Percentiles rank a stretch among this genome's conserved stretches.
Conservation (phyloP, 2,888 invertebrate genomes). For the Cryptophagus acutangulus region DNA sequence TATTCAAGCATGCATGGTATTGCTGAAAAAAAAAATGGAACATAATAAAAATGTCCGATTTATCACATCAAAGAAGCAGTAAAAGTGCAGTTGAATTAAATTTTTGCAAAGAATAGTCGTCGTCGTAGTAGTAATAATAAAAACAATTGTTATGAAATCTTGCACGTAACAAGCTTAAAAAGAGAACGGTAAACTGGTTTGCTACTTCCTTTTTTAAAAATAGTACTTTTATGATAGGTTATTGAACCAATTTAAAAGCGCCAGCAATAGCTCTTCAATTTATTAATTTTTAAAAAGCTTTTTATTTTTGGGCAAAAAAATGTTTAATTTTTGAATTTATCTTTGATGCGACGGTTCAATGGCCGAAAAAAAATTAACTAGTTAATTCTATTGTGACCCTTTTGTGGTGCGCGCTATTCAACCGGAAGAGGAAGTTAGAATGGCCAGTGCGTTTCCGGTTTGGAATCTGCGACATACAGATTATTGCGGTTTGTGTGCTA, state of each 20-base stretch:
- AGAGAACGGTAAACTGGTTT: neutral
- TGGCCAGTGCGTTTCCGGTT: conserved; percentile 3
- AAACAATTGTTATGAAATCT: neutral
- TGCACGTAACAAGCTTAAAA: neutral
- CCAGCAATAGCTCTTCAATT: neutral
- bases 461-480: conserved; percentile 5
- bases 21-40: no score
- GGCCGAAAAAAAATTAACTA: conserved; percentile 1
- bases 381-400: conserved; percentile 3
- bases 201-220: neutral
- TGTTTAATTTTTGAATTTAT: no score
- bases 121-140: no score
- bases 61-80: no score
- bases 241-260: neutral
- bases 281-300: neutral
- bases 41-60: no score
- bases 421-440: neutral
- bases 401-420: conserved; percentile 5
- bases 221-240: neutral
- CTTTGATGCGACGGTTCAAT: no score
- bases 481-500: conserved; percentile 3
- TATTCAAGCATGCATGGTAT: no score
- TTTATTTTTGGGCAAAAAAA: no score
- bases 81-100: no score
- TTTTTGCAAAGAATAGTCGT: no score